These are phyloP conservation scores for Diplodus puntazzo DNA, from an alignment of 2,797 vertebrate genomes.

Conservation along the genomic window DNA sequence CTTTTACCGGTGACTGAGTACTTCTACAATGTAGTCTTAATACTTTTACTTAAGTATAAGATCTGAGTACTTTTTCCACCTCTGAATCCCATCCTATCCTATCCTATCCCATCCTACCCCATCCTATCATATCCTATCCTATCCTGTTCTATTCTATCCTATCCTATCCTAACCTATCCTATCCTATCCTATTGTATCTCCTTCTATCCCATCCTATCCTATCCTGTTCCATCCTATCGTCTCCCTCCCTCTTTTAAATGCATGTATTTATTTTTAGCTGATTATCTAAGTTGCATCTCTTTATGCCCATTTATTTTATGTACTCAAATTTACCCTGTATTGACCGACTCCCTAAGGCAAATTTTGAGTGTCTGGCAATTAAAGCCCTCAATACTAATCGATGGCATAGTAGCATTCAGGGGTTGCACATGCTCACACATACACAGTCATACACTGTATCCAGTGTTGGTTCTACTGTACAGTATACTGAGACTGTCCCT, in stretches of 20 bases:
- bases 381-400: constrained; percentile 57
- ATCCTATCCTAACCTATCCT: background rate
- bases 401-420: constrained; percentile 57
- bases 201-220: background rate
- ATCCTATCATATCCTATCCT: background rate
- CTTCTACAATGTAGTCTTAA: no score
- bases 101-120: no score
- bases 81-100: background rate
- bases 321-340: constrained; percentile 51
- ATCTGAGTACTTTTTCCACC: no score
- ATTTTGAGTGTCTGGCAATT: constrained; percentile 63
- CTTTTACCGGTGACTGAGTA: no score
- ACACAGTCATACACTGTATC: constrained; percentile 3
- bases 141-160: background rate
- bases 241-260: constrained; percentile 1
- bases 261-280: constrained; percentile 26
- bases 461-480: constrained; percentile 24
- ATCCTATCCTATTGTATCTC: background rate
- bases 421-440: constrained; percentile 12
- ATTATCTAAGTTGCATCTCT: constrained; percentile 47
- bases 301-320: constrained; percentile 63
- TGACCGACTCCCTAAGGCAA: constrained; percentile 50
- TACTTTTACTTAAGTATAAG: no score
- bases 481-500: constrained; percentile 19
- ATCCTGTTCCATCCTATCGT: background rate